Base-by-base conservation (phyloP, 2,113 vertebrate species). In the Barnardius zonarius region DNA sequence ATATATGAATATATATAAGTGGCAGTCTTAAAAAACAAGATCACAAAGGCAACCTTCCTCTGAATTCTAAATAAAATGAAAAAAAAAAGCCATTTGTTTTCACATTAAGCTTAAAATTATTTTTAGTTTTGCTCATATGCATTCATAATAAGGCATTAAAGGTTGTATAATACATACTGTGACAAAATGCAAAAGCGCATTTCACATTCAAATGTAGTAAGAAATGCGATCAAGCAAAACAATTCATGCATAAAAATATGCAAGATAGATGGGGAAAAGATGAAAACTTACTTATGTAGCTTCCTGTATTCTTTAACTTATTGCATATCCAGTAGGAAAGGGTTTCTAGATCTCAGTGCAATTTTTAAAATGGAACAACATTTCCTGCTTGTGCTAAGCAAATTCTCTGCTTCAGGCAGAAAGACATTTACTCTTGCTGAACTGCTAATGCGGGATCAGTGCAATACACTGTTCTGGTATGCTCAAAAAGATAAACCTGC, bases 111-210 rank as follows among this genome's bases (percentile, higher is more conserved):
- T 89, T 91, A 83, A 70, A 87, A 82, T 23, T 52, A 54, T 78
- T 94, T 87, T 63, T 63, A 86, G 20, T 91, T 95, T 85, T 92
- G 61, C 9, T n/a, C 37, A 72, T 80, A 62, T 68, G 33, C 69
- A 49, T 94, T 93, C 68, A 88, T 70, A 96, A 93, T 86, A 90
- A 95, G 86, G 51, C 82, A 93, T 93, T 86, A 95, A 88, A 86
- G 89, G 62, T 64, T 93, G 33, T 96, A 41, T 33, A 74, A 61
- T 41, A 67, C 39, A 90, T 74, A 92, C 70, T 52, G 33, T 18
- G 68, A 63, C 33, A 94, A 94, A 86, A 88, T 51, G 75, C 46
- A 72, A 80, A 90, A 46, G 49, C 63, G 91, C 49, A 86, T 70
- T 83, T 92, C 73, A 79, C 57, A 86, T 86, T 90, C 68, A 91